Base-by-base conservation (phyloP, 2,888 invertebrate species). In the Cephus rjabovi region DNA sequence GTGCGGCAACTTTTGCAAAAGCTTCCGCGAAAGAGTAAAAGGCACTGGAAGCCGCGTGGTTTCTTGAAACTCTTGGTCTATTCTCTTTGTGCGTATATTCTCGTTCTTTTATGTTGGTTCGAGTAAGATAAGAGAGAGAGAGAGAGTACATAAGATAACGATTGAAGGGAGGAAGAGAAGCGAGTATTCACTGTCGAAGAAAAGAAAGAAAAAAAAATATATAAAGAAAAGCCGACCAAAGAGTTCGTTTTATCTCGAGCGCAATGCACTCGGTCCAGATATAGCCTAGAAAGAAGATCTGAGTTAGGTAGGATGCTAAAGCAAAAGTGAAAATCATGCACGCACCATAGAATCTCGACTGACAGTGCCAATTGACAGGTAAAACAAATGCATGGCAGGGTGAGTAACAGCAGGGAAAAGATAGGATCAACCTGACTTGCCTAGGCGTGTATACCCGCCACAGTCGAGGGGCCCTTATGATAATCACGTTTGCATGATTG, bases 351-450 rank as follows among this genome's bases (percentile, higher is more conserved):
- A 81, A 79, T 33, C 74, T 30, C 82, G 79, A 84, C 81, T 85
- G 87, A 86, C 87, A 83, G 83, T 82, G 83, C 81, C 88, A 87
- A 88, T 88, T 86, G 88, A 84, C 86, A 86, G 81, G 82, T 81
- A 82, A 85, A 88, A 88, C 85, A 85, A 88, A 88, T 86, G 87
- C 86, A 75, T 83, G 81, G 83, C 82, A 81, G 79, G 81, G 80
- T 82, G 83, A 83, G 84, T 81, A 85, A 87, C 81, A 85, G 83
- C 84, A 81, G 81, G 78, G 76, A 71, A 77, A 74, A 82, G 87
- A 87, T 87, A 87, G 84, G 82, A 86, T 84, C 86, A 76, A 77
- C 79, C 82, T 77, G 83, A 82, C 81, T 34, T 34, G 30, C 40
- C 70, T 37, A 56, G 23, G 56, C 56, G 56, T 23, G 56, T 56